Percentiles rank a stretch among this genome's conserved stretches.
Evolutionary conservation across 2,888 invertebrate genomes (phyloP).

Genomic region (Macroteleia sp.): DNA sequence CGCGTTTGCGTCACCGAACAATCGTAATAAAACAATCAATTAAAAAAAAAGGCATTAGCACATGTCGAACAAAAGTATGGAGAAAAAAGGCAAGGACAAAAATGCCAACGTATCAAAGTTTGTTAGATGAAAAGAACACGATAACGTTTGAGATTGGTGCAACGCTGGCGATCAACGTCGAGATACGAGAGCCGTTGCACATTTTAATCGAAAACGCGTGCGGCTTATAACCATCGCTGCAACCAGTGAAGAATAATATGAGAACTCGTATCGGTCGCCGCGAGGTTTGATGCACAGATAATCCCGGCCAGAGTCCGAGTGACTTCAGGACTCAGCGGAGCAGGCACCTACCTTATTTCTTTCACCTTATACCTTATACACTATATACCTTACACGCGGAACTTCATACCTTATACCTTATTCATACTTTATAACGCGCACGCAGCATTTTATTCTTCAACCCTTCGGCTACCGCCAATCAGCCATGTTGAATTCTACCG

Average conservation of each 20-base stretch:
- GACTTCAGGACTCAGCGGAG: slow-evolving; percentile 51
- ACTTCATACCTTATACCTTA: slow-evolving; percentile 61
- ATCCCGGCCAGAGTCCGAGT: slow-evolving; percentile 67
- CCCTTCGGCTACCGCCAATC: slow-evolving; percentile 65
- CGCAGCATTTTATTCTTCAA: slow-evolving; percentile 60
- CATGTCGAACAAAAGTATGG: slow-evolving; percentile 29
- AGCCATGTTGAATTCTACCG: slow-evolving; percentile 54
- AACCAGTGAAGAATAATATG: slow-evolving; percentile 73
- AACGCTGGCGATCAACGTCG: slow-evolving; percentile 50
- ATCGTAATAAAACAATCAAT: slow-evolving; percentile 12
- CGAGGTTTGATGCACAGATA: slow-evolving; percentile 76
- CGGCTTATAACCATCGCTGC: slow-evolving; percentile 62
- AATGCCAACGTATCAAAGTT: slow-evolving; percentile 57
- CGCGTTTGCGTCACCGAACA: background rate
- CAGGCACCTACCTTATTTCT: slow-evolving; percentile 65
- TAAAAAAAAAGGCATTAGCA: slow-evolving; percentile 25
- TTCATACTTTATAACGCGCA: slow-evolving; percentile 67
- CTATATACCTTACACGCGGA: slow-evolving; percentile 35
- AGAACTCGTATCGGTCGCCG: slow-evolving; percentile 76
- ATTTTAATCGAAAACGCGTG: slow-evolving; percentile 66
- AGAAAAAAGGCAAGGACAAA: slow-evolving; percentile 26
- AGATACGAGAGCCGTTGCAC: slow-evolving; percentile 62
- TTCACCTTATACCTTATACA: too few species aligned
- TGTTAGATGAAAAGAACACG: slow-evolving; percentile 53
- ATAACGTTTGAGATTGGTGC: slow-evolving; percentile 47